phyloP scores from a whole-genome alignment of 92 coral and sea anemone species.

The Diadumene lineata region DNA sequence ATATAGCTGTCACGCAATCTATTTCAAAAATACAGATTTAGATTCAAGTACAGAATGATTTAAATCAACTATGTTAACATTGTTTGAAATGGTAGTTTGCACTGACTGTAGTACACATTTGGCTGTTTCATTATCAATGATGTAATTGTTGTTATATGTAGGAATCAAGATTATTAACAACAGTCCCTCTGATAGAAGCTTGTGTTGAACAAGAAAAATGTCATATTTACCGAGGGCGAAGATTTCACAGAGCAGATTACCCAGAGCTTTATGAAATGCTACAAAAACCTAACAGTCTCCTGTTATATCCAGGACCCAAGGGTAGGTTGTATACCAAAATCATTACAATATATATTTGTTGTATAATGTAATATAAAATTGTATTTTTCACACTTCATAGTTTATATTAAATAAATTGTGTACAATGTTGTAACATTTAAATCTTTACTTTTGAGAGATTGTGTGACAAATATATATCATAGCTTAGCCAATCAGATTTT shows the following conservation, averaged over 20 bases:
- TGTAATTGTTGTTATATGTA: slow-evolving; percentile 18
- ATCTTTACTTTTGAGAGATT: too few species aligned
- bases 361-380: neutral
- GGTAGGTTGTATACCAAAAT: slow-evolving; percentile 35
- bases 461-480: too few species aligned
- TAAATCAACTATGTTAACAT: too few species aligned
- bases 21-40: too few species aligned
- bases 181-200: slow-evolving; percentile 87
- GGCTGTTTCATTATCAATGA: neutral
- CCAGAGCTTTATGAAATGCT: slow-evolving; percentile 70
- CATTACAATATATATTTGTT: neutral
- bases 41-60: too few species aligned
- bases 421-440: too few species aligned
- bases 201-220: slow-evolving; percentile 82
- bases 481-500: too few species aligned
- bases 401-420: too few species aligned
- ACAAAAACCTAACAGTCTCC: slow-evolving; percentile 63
- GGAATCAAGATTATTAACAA: slow-evolving; percentile 86
- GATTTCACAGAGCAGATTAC: slow-evolving; percentile 58
- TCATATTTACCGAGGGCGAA: slow-evolving; percentile 66
- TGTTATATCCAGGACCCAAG: slow-evolving; percentile 85
- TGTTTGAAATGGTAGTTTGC: too few species aligned
- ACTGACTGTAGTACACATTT: too few species aligned
- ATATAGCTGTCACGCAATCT: too few species aligned
- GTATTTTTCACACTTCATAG: neutral